Percentiles rank a stretch among this genome's conserved stretches.
Evolutionary conservation across 2,113 vertebrate genomes (phyloP).

Genomic region (Gracilinanus agilis): DNA sequence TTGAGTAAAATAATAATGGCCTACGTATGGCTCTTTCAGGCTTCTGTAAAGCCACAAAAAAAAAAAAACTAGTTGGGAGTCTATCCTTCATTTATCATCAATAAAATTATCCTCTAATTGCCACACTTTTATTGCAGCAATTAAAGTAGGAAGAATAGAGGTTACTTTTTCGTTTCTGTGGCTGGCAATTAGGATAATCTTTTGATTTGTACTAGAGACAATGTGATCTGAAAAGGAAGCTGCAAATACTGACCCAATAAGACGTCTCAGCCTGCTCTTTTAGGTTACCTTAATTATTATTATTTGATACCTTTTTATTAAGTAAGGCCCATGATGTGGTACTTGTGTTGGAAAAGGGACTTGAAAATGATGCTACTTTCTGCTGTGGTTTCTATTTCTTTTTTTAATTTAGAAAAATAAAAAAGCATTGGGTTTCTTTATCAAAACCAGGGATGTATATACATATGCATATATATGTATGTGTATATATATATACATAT

Average conservation of each 20-base stretch:
- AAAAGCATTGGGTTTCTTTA: constrained; percentile 36
- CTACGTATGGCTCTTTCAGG: neutral
- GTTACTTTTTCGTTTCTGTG: constrained; percentile 23
- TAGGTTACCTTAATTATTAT: constrained; percentile 14
- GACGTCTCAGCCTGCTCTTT: constrained; percentile 15
- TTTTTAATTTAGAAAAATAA: constrained; percentile 36
- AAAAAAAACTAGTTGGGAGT: constrained; percentile 12
- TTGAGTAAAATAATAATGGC: constrained; percentile 47
- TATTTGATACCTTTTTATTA: constrained; percentile 43
- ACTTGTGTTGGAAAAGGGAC: constrained; percentile 39
- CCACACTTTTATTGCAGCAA: constrained; percentile 27
- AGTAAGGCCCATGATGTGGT: constrained; percentile 19
- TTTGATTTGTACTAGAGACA: constrained; percentile 47
- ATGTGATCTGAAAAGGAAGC: constrained; percentile 28
- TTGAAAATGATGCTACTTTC: constrained; percentile 44
- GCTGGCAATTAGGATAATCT: constrained; percentile 33
- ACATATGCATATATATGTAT: neutral
- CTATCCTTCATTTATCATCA: neutral
- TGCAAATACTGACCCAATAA: neutral
- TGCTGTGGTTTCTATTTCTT: constrained; percentile 39
- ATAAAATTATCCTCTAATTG: constrained; percentile 38
- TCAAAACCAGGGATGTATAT: constrained; percentile 24
- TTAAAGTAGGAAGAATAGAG: constrained; percentile 27
- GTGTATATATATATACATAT: neutral
- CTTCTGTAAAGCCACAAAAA: constrained; percentile 5